These are phyloP conservation scores for Ifrita kowaldi DNA, from an alignment of 2,113 vertebrate species.

Conservation along the genomic window DNA sequence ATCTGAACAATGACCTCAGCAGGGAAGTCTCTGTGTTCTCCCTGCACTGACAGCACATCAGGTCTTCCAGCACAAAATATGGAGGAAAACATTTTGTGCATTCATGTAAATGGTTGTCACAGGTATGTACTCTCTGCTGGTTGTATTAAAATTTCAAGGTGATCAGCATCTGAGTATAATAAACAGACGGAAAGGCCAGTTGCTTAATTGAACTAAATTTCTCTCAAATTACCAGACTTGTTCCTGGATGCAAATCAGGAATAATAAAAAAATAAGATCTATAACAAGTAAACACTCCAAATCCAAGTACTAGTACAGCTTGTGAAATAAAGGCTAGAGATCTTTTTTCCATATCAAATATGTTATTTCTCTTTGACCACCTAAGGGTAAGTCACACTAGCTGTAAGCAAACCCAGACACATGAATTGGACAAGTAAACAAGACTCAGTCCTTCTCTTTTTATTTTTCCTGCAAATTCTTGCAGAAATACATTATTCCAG, in stretches of 20 bases:
- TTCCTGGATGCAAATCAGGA: background rate
- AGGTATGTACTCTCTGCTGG: background rate
- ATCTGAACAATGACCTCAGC: fast-evolving
- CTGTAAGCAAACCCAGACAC: background rate
- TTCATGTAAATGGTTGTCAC: background rate
- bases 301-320: background rate
- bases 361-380: background rate
- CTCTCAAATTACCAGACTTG: fast-evolving
- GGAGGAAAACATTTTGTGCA: background rate
- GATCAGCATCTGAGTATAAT: background rate
- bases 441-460: background rate
- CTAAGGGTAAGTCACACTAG: background rate
- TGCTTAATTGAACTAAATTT: background rate
- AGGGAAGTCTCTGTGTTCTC: fast-evolving
- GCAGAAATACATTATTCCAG: background rate
- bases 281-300: background rate
- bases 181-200: background rate
- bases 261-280: background rate
- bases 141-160: background rate
- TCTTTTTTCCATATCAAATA: background rate
- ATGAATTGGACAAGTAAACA: background rate
- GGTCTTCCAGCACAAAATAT: background rate
- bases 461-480: background rate
- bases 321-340: background rate
- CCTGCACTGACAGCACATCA: background rate